A percentile compares a stretch with the other conserved stretches of the same genome.
phyloP scores from a whole-genome alignment of 2,113 vertebrate genomes.

The Puntigrus tetrazona region DNA sequence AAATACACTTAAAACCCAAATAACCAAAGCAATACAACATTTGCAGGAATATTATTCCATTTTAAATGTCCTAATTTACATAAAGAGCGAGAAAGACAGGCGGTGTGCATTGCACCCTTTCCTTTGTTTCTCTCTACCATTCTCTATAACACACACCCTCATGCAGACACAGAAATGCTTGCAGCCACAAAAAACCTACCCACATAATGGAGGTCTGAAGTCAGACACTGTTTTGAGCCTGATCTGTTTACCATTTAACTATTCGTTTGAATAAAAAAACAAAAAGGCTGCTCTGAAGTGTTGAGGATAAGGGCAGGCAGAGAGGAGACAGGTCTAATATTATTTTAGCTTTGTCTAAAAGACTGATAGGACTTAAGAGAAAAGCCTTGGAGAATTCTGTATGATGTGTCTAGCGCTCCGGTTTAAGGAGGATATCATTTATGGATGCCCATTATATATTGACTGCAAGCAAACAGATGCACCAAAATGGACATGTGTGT shows the following conservation, averaged over 20 bases:
- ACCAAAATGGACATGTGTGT: constrained; percentile 6
- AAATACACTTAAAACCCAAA: not conserved
- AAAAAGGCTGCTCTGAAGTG: not conserved
- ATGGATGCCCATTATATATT: not conserved
- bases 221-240: not conserved
- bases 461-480: not conserved
- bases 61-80: constrained; percentile 24
- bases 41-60: not conserved
- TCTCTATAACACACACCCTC: constrained; percentile 9
- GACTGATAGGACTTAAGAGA: constrained; percentile 29
- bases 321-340: not conserved
- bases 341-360: constrained; percentile 4
- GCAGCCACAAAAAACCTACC: constrained; percentile 23
- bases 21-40: not conserved
- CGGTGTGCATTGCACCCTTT: not conserved
- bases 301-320: not conserved
- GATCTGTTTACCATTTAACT: constrained; percentile 18
- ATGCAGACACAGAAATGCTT: constrained; percentile 10
- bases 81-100: constrained; percentile 16
- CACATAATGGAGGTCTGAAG: constrained; percentile 34
- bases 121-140: constrained; percentile 12
- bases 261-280: constrained; percentile 4
- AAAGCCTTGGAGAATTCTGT: constrained; percentile 13
- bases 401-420: not conserved
- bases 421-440: not conserved